phyloP scores from a whole-genome alignment of 2,797 vertebrate genomes.

The Rhynchonycteris naso region DNA sequence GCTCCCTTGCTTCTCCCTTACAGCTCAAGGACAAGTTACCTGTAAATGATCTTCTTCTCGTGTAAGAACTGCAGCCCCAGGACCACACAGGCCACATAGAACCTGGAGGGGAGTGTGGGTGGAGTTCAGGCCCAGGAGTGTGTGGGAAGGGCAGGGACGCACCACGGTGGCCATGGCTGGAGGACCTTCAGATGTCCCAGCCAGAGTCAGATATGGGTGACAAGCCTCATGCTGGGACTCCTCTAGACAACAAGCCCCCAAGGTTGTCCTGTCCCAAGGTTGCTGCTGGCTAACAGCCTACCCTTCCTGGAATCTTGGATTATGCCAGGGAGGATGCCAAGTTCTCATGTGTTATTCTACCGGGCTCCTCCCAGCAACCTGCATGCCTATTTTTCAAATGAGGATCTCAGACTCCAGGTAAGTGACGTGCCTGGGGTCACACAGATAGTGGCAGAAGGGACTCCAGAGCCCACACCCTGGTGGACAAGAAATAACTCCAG shows the following conservation, averaged over 20 bases:
- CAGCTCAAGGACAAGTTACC: slow-evolving; percentile 85
- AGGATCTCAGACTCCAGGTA: background rate
- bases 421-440: background rate
- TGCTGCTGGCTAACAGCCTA: background rate
- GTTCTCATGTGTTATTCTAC: background rate
- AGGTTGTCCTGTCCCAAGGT: background rate
- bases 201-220: background rate
- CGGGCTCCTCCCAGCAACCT: background rate
- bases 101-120: slow-evolving; percentile 84
- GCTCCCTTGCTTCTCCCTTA: background rate
- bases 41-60: slow-evolving; percentile 94
- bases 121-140: background rate
- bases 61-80: slow-evolving; percentile 97
- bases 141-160: background rate
- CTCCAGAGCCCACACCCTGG: background rate
- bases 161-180: background rate
- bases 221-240: rapidly evolving
- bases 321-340: background rate
- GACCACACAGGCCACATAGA: slow-evolving; percentile 95
- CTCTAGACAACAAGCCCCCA: background rate
- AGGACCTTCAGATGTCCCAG: background rate
- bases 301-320: background rate
- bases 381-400: background rate
- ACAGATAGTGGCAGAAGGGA: background rate
- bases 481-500: background rate